Conservation (phyloP, 2,113 vertebrate species). For the Myotis yumanensis region DNA sequence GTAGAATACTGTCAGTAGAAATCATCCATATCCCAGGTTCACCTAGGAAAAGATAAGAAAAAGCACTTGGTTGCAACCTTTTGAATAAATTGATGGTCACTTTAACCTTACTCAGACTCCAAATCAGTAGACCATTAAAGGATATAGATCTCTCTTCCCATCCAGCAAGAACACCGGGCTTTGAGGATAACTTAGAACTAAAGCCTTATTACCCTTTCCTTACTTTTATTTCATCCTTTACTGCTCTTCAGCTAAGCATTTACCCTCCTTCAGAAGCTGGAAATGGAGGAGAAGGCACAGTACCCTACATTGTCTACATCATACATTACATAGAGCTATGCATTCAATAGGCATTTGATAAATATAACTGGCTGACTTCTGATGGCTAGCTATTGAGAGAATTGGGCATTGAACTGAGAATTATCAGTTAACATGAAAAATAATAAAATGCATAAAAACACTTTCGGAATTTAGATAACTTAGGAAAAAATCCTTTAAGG, state of each 20-base stretch:
- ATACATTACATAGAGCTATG: background rate
- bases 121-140: background rate
- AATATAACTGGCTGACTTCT: background rate
- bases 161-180: background rate
- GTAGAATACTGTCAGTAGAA: conserved; percentile 69
- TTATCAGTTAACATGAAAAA: conserved; percentile 30
- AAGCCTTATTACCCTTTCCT: background rate
- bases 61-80: background rate
- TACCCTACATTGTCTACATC: background rate
- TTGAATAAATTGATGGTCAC: background rate
- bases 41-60: conserved; percentile 64
- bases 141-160: background rate
- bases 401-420: background rate
- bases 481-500: background rate
- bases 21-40: conserved; percentile 78
- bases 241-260: background rate
- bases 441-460: background rate
- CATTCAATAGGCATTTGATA: background rate
- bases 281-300: background rate
- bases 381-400: background rate
- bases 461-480: background rate
- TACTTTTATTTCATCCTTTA: background rate
- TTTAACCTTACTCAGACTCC: background rate
- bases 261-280: background rate
- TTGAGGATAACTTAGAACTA: conserved; percentile 19